Evolutionary conservation across 2,113 vertebrate species (phyloP).

Genomic region (Butastur rufipennis): DNA sequence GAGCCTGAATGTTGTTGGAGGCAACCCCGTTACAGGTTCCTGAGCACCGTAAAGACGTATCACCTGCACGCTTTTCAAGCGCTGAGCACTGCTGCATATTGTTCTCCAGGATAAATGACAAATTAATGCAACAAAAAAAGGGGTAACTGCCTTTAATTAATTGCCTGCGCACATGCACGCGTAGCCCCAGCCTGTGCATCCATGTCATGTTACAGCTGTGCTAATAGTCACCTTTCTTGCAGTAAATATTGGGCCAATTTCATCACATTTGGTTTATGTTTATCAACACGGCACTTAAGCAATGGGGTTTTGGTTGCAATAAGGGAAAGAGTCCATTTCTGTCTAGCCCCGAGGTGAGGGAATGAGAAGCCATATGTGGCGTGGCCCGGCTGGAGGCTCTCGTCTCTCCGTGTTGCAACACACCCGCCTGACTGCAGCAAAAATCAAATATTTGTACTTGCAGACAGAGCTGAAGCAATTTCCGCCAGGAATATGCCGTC

Average conservation of each 20-base stretch:
- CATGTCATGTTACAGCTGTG: neutral
- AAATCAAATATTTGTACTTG: neutral
- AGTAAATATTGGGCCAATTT: slow-evolving; percentile 2
- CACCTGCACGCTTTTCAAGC: neutral
- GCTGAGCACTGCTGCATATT: neutral
- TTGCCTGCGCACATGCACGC: rapidly evolving
- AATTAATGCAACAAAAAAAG: neutral
- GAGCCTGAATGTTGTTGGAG: neutral
- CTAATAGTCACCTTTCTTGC: neutral
- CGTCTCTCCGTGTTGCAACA: neutral
- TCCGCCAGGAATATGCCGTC: neutral
- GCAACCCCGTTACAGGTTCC: neutral
- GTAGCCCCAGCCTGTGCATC: neutral
- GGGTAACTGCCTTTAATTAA: neutral
- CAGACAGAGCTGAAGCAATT: neutral
- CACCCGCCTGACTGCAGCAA: neutral
- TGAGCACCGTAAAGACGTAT: neutral
- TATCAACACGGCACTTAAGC: neutral
- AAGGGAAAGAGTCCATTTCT: neutral
- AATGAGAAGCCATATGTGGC: neutral
- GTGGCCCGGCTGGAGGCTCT: neutral
- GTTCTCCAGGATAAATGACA: neutral
- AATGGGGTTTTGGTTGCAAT: neutral
- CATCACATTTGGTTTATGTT: slow-evolving; percentile 2
- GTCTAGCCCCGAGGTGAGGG: neutral